A percentile compares a stretch with the other conserved stretches of the same genome.
phyloP scores from a whole-genome alignment of 2,797 vertebrate species.

The Schizopygopsis malacanthus region DNA sequence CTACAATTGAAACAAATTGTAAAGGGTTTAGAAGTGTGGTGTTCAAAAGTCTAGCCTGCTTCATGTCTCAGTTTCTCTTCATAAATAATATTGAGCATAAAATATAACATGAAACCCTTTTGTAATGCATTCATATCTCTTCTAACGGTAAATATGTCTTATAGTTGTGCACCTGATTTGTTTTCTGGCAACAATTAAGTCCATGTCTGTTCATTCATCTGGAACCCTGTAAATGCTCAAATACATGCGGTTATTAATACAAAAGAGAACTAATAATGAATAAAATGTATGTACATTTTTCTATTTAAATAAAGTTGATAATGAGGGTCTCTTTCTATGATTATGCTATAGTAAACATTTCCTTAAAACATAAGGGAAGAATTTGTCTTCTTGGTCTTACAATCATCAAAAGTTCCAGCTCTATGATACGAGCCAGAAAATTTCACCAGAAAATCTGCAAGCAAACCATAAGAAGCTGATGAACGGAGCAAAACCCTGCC shows the following conservation, averaged over 20 bases:
- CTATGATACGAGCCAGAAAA: not conserved
- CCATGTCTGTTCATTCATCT: not conserved
- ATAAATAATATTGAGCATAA: not conserved
- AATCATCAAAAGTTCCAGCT: not conserved
- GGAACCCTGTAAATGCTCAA: not conserved
- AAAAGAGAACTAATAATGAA: not conserved
- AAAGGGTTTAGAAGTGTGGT: no score
- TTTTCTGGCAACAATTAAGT: not conserved
- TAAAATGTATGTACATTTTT: not conserved
- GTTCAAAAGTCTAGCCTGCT: not conserved
- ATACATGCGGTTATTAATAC: not conserved
- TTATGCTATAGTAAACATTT: not conserved
- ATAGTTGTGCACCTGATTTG: not conserved
- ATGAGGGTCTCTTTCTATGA: not conserved
- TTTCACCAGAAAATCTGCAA: not conserved
- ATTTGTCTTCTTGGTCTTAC: not conserved
- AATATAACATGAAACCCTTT: not conserved
- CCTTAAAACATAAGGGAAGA: not conserved
- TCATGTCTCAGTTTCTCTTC: not conserved
- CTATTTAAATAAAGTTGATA: not conserved
- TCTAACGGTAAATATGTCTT: not conserved
- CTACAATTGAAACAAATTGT: not conserved
- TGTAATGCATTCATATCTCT: not conserved
- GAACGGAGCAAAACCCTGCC: slow-evolving; percentile 34
- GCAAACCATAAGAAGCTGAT: slow-evolving; percentile 28